Evolutionary conservation across 2,113 vertebrate genomes (phyloP).

Genomic region (Hydrochoerus hydrochaeris): DNA sequence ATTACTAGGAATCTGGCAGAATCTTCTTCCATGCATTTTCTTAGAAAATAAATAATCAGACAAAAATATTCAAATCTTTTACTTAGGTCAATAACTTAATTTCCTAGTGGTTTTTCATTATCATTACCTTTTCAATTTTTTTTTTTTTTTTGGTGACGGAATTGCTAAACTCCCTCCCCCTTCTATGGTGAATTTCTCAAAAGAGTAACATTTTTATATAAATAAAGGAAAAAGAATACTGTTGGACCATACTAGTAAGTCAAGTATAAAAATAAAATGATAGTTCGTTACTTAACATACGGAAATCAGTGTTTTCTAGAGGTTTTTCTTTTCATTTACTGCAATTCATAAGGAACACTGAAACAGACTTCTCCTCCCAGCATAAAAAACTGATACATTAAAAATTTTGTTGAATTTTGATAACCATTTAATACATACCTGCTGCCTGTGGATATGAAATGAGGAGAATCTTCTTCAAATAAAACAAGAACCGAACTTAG

Average conservation of each 20-base stretch:
- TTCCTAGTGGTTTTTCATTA: not conserved
- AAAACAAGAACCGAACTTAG: not conserved
- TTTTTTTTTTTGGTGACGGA: not conserved
- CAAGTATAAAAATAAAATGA: not conserved
- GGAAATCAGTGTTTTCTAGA: not conserved
- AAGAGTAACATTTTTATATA: not conserved
- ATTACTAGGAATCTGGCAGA: not conserved
- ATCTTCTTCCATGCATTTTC: not conserved
- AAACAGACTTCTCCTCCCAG: not conserved
- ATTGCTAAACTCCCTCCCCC: not conserved
- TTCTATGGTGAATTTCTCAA: not conserved
- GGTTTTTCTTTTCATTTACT: not conserved
- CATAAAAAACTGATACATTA: not conserved
- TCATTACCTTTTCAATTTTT: not conserved
- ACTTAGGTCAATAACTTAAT: not conserved
- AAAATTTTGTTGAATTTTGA: constrained; percentile 15
- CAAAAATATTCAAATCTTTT: not conserved
- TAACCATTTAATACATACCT: not conserved
- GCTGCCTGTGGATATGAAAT: constrained; percentile 56
- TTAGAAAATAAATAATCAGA: not conserved
- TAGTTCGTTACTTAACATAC: constrained; percentile 38
- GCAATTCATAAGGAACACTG: not conserved
- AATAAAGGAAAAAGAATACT: not conserved
- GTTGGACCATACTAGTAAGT: not conserved
- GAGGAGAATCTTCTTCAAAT: constrained; percentile 6